Evolutionary conservation across 2,113 vertebrate genomes (phyloP).

Genomic region (Mohoua ochrocephala): DNA sequence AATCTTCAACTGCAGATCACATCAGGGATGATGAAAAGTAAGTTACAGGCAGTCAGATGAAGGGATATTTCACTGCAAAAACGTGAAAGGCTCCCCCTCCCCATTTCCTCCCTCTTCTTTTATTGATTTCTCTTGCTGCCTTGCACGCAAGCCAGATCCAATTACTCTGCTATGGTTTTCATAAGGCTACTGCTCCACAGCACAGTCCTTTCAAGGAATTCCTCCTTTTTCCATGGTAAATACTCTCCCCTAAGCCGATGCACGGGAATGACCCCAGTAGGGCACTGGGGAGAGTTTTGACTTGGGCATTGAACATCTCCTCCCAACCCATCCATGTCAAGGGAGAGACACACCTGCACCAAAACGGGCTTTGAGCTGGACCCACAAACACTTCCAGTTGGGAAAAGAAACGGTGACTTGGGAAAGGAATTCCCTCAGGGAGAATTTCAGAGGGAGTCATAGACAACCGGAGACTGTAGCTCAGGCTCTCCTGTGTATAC

Average conservation of each 20-base stretch:
- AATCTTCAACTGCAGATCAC: background rate
- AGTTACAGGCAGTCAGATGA: slow-evolving; percentile 18
- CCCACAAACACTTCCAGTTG: background rate
- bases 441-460: background rate
- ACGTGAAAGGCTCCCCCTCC: background rate
- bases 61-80: slow-evolving; percentile 14
- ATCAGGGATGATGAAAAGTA: slow-evolving; percentile 31
- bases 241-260: background rate
- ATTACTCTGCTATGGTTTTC: slow-evolving; percentile 11
- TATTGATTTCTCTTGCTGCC: slow-evolving; percentile 53
- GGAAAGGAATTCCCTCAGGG: background rate
- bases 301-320: background rate
- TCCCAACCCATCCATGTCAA: background rate
- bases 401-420: background rate
- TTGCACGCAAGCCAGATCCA: slow-evolving; percentile 21
- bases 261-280: background rate
- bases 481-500: background rate
- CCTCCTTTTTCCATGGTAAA: background rate
- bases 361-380: background rate
- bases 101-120: slow-evolving; percentile 25
- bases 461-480: background rate
- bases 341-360: background rate
- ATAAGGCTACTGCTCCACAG: background rate
- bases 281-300: background rate
- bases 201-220: background rate